Percentiles rank a stretch among this genome's conserved stretches.
phyloP scores from a whole-genome alignment of 2,888 invertebrate genomes.

The Melinaea menophilus region DNA sequence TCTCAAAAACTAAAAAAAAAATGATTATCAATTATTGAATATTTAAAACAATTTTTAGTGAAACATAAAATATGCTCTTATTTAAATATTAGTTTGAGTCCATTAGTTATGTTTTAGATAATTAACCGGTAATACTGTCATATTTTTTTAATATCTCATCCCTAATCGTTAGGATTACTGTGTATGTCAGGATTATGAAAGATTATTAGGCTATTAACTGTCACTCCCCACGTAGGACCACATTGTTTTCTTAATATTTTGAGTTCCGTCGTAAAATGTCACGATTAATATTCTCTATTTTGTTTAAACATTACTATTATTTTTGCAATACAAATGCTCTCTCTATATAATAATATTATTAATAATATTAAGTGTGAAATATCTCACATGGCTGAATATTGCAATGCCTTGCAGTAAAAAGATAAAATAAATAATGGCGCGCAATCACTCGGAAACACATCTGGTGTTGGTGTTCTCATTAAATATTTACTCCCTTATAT shows the following conservation, averaged over 20 bases:
- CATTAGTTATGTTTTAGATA: slow-evolving; percentile 18
- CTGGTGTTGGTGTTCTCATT: slow-evolving; percentile 24
- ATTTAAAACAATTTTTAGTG: too few species aligned
- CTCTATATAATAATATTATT: too few species aligned
- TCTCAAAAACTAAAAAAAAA: too few species aligned
- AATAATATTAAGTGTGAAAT: too few species aligned
- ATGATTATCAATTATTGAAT: too few species aligned
- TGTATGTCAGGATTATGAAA: slow-evolving; percentile 20
- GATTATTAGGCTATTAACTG: slow-evolving; percentile 11
- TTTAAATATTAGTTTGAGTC: slow-evolving; percentile 6
- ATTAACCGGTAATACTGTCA: slow-evolving; percentile 25
- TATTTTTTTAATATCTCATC: slow-evolving; percentile 26
- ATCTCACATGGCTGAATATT: slow-evolving; percentile 4
- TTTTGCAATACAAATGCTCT: too few species aligned
- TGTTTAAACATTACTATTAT: too few species aligned
- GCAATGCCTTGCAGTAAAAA: slow-evolving; percentile 18
- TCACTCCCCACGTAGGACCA: slow-evolving; percentile 8
- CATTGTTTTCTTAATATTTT: slow-evolving; percentile 3
- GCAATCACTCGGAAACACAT: too few species aligned
- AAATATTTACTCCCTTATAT: slow-evolving; percentile 23
- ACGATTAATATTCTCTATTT: too few species aligned
- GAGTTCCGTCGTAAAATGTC: too few species aligned
- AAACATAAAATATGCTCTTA: too few species aligned
- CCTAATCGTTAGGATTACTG: slow-evolving; percentile 24
- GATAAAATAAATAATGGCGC: slow-evolving; percentile 18